These are phyloP conservation scores for Cinclus cinclus DNA, from an alignment of 2,113 vertebrate genomes.

Conservation along the genomic window DNA sequence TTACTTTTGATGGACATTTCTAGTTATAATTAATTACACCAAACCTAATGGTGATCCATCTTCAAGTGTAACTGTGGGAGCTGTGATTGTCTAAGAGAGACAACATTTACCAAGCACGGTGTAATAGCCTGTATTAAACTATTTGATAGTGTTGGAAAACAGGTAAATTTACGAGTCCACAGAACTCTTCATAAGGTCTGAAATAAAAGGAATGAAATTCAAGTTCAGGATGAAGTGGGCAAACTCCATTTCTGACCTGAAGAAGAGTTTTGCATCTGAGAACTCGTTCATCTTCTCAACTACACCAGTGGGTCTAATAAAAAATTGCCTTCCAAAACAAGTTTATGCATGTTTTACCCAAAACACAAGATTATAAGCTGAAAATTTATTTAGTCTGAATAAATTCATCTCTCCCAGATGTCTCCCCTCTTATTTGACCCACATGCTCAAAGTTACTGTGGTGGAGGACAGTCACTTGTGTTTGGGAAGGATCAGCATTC, in stretches of 20 bases:
- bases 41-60: background rate
- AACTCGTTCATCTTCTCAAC: background rate
- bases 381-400: background rate
- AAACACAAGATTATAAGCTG: background rate
- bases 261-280: background rate
- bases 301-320: background rate
- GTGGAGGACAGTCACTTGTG: background rate
- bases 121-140: background rate
- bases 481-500: background rate
- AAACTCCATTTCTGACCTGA: background rate
- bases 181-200: background rate
- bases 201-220: background rate
- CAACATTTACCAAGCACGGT: background rate
- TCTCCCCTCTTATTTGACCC: background rate
- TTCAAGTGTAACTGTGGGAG: background rate
- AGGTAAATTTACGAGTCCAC: background rate
- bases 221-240: background rate
- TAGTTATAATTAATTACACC: background rate
- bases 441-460: background rate
- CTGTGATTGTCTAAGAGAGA: background rate
- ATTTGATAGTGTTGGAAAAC: background rate
- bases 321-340: background rate
- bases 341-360: background rate
- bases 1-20: background rate
- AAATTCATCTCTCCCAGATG: background rate